Conservation (phyloP, 2,113 vertebrate genomes). For the Myotis davidii region DNA sequence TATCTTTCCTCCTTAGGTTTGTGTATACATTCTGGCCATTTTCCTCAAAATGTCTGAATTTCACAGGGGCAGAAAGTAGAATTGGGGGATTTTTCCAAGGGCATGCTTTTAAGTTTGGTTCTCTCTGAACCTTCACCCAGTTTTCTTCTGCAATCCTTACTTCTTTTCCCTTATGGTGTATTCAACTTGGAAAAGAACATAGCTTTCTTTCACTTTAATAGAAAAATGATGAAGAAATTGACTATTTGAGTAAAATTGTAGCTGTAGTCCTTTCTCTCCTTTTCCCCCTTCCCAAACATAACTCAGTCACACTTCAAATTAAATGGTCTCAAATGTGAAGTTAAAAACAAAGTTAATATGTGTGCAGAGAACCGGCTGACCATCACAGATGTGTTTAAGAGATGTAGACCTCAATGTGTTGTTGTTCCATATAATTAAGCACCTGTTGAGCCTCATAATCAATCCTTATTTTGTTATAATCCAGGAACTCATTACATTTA, state of each 20-base stretch:
- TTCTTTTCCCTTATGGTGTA: background rate
- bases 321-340: conserved; percentile 57
- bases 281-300: conserved; percentile 54
- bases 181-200: background rate
- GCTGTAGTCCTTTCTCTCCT: background rate
- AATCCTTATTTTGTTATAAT: conserved; percentile 71
- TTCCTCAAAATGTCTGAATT: background rate
- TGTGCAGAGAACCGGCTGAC: conserved; percentile 56
- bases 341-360: conserved; percentile 74
- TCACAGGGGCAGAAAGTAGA: conserved; percentile 10
- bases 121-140: background rate
- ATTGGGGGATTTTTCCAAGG: conserved; percentile 8
- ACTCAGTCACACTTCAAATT: conserved; percentile 69
- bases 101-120: conserved; percentile 1
- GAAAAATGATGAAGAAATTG: conserved; percentile 9
- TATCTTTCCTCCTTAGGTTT: conserved; percentile 33
- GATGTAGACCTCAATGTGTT: conserved; percentile 57
- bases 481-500: conserved; percentile 61
- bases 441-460: conserved; percentile 69
- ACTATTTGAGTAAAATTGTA: conserved; percentile 12
- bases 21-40: background rate
- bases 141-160: background rate
- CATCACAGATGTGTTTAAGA: conserved; percentile 61
- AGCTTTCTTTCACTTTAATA: background rate
- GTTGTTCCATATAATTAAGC: conserved; percentile 74